Evolutionary conservation across 2,888 invertebrate genomes (phyloP), one percentile per base, ranked within the genome.

Genomic region (Mesodorylaimus sp.): DNA sequence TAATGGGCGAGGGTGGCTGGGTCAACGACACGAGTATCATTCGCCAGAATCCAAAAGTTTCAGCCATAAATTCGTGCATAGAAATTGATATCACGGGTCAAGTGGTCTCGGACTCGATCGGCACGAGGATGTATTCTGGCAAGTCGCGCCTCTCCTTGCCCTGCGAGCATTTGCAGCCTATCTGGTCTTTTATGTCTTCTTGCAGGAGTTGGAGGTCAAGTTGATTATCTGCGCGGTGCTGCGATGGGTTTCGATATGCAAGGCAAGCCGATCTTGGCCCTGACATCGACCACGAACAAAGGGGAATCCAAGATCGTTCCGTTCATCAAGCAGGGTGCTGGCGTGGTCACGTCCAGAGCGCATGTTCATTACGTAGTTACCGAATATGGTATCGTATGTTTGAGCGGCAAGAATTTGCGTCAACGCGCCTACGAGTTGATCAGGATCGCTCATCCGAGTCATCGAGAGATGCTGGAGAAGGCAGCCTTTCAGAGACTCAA

Each of bases 41-140:
- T 48, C 78, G 83, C 0, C 76, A 77, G 61, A 83, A 84, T 68
- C 87, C 89, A 1, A 77, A 75, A 58, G 89, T 93, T 81, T 89
- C 89, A 0, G 89, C 91, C 51, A 91, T 93, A 63, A 93, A 93
- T 72, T 89, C 91, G 0, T 87, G 86, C 67, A 83, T 93, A 59
- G 91, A 93, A 70, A 81, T 82, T 2, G 93, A 93, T 68, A 70
- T 93, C 47, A 88, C 89, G 0, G 93, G 93, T 1, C 93, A 93
- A 69, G 79, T 93, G 23, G 79, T 80, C 56, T 78, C 91, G 0
- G 93, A 93, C 66, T 91, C 91, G 25, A 91, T 93, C 59, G 91
- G 91, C 66, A 69, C 77, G 54, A 68, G 71, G 51, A 75, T 78
- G 71, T 78, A 75, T 63, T 79, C 79, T 39, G 78, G 77, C 69